These are phyloP conservation scores for Amphibalanus amphitrite DNA, from an alignment of 1,140 invertebrate species.

Conservation along the genomic window DNA sequence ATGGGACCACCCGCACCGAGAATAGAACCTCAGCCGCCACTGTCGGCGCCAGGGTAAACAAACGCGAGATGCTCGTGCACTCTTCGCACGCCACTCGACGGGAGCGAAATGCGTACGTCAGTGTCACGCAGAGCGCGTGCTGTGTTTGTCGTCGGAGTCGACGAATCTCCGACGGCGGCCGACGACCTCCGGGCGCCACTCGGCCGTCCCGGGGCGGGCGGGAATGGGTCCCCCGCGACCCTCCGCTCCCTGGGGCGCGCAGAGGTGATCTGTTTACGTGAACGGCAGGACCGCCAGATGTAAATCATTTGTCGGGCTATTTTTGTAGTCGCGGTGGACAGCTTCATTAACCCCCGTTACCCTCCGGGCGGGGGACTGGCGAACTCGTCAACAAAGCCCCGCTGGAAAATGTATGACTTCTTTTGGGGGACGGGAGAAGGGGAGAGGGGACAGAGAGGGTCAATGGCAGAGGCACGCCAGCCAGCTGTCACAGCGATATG, in stretches of 20 bases:
- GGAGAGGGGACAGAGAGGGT: no score
- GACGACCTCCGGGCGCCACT: no score
- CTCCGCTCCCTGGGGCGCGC: not conserved
- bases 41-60: not conserved
- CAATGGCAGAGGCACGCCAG: no score
- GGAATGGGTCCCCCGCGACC: no score
- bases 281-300: not conserved
- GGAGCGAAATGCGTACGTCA: not conserved
- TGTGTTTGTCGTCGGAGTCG: no score
- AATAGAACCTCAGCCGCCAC: not conserved
- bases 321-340: not conserved
- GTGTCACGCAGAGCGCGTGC: not conserved
- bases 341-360: not conserved
- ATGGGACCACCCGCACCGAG: not conserved
- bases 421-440: not conserved
- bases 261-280: not conserved
- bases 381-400: not conserved
- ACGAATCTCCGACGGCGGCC: no score
- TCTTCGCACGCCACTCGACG: not conserved
- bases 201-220: no score
- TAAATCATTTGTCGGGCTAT: not conserved
- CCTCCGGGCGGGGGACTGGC: not conserved
- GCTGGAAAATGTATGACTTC: not conserved
- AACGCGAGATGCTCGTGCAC: not conserved
- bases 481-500: no score